phyloP scores from a whole-genome alignment of 2,888 invertebrate genomes.

The Stenurella melanura region DNA sequence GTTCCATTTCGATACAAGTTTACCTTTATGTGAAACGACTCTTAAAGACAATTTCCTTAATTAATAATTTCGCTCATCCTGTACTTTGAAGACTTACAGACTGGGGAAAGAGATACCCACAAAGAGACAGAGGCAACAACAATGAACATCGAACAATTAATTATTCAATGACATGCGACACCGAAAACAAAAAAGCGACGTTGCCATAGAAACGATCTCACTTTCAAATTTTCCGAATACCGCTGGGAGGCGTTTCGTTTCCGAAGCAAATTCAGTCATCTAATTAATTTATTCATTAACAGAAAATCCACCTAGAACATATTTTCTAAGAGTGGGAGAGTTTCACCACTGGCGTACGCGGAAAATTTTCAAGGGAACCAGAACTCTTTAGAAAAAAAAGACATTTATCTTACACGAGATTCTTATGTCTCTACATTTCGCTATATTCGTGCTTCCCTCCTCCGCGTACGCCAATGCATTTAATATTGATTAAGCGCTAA shows the following conservation, averaged over 20 bases:
- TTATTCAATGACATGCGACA: slow-evolving; percentile 71
- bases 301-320: slow-evolving; percentile 31
- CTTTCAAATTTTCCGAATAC: slow-evolving; percentile 4
- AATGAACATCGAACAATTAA: slow-evolving; percentile 73
- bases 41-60: background rate
- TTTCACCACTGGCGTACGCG: slow-evolving; percentile 22
- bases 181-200: slow-evolving; percentile 60
- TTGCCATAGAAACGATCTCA: slow-evolving; percentile 56
- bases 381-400: background rate
- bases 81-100: slow-evolving; percentile 30
- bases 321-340: slow-evolving; percentile 15
- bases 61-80: slow-evolving; percentile 19
- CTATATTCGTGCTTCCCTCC: slow-evolving; percentile 5
- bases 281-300: slow-evolving; percentile 35
- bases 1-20: too few relatives aligned
- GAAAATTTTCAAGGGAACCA: background rate
- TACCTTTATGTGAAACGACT: too few relatives aligned
- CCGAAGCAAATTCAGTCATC: slow-evolving; percentile 33
- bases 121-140: slow-evolving; percentile 70
- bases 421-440: too few relatives aligned
- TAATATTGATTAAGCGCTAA: slow-evolving; percentile 46
- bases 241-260: slow-evolving; percentile 22
- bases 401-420: too few relatives aligned
- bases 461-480: slow-evolving; percentile 25
- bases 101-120: slow-evolving; percentile 61